Conservation (phyloP, 2,797 vertebrate species). For the Catamblyrhynchus diadema region DNA sequence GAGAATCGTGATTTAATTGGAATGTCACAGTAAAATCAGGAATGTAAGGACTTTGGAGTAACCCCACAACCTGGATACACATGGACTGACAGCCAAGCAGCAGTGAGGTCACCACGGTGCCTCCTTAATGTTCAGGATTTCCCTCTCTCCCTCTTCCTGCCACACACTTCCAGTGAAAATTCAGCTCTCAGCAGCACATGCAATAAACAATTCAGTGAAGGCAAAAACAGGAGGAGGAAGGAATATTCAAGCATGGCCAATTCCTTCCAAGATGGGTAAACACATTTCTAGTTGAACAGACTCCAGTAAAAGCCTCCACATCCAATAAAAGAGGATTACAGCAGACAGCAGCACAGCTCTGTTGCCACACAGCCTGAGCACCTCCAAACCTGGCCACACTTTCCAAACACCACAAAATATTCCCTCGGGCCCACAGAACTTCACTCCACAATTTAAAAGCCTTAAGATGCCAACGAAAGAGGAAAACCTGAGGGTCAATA, state of each 20-base stretch:
- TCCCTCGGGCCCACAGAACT: conserved; percentile 60
- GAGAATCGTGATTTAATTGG: neutral
- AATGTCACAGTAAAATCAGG: neutral
- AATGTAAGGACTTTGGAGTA: conserved; percentile 12
- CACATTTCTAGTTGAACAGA: neutral
- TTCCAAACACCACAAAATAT: conserved; percentile 70
- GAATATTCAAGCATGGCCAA: neutral
- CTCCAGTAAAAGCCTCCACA: neutral
- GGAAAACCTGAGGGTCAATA: neutral
- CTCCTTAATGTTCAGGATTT: neutral
- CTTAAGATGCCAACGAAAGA: conserved; percentile 44
- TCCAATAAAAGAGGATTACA: conserved; percentile 32
- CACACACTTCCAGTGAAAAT: neutral
- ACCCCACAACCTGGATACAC: neutral
- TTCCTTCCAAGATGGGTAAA: neutral
- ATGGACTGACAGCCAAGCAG: neutral
- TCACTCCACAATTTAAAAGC: conserved; percentile 69
- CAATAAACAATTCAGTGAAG: neutral
- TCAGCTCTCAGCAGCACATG: neutral
- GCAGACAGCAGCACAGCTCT: neutral
- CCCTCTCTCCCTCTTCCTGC: conserved; percentile 24
- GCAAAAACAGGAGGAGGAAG: neutral
- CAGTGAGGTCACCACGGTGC: neutral
- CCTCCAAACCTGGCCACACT: conserved; percentile 64
- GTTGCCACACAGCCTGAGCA: conserved; percentile 26